phyloP scores from a whole-genome alignment of 2,888 invertebrate genomes.

The Flexamia atlantica region DNA sequence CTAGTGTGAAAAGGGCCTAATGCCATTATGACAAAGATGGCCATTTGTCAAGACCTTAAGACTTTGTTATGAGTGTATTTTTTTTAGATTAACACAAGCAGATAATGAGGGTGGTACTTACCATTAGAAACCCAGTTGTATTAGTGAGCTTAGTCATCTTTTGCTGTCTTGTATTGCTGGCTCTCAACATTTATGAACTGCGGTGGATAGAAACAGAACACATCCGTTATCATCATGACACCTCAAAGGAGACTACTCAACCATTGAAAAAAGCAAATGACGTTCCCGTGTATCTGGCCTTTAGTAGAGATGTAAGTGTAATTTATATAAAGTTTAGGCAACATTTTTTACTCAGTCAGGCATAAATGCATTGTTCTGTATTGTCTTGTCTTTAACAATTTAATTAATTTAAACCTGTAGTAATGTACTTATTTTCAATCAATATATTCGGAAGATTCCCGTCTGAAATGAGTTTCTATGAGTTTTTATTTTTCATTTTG shows the following conservation, averaged over 20 bases:
- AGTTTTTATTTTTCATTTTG: too few relatives aligned
- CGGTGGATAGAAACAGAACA: constrained; percentile 67
- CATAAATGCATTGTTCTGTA: too few relatives aligned
- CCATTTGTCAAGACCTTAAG: too few relatives aligned
- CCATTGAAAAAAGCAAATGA: background rate
- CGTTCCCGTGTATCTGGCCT: constrained; percentile 48
- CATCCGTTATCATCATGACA: constrained; percentile 65
- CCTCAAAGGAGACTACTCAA: background rate
- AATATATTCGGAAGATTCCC: too few relatives aligned
- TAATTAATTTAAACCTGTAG: too few relatives aligned
- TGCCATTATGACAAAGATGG: too few relatives aligned
- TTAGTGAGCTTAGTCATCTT: constrained; percentile 62
- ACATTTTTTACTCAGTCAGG: background rate
- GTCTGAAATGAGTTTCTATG: too few relatives aligned
- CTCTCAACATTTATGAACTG: constrained; percentile 66
- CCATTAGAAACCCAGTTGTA: constrained; percentile 24
- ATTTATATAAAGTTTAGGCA: background rate
- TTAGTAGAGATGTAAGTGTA: constrained; percentile 64
- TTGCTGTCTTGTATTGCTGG: constrained; percentile 64
- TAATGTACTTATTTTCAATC: background rate
- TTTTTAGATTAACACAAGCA: too few relatives aligned
- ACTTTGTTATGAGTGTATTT: too few relatives aligned
- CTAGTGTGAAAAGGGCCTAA: too few relatives aligned
- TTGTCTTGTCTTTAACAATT: too few relatives aligned
- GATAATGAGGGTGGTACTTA: background rate